phyloP scores from a whole-genome alignment of 2,113 vertebrate genomes.

The Azemiops feae region DNA sequence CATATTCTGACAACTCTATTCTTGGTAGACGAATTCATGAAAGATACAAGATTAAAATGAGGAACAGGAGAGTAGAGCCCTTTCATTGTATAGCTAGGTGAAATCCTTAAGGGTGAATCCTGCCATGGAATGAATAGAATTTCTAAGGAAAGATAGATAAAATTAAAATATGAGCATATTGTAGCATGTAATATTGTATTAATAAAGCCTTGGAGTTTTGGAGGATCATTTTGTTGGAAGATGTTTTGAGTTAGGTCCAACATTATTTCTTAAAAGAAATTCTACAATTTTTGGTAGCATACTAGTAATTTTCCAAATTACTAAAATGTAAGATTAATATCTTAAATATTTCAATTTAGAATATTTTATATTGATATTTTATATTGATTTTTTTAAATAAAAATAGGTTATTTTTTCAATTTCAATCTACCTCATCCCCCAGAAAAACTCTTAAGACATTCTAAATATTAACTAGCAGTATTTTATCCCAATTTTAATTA shows the following conservation, averaged over 20 bases:
- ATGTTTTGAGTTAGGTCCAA: background rate
- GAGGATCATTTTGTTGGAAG: background rate
- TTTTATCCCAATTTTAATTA: background rate
- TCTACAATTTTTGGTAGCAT: background rate
- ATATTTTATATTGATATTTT: background rate
- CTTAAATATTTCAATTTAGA: background rate
- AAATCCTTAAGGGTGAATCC: background rate
- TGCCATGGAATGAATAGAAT: background rate
- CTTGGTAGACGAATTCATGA: constrained; percentile 80
- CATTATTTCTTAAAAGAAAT: background rate
- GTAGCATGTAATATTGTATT: background rate
- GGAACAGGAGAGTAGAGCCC: background rate
- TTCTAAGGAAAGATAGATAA: background rate
- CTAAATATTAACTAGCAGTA: background rate
- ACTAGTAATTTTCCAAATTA: background rate
- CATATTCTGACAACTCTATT: constrained; percentile 91
- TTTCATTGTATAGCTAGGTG: background rate
- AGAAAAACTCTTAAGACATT: background rate
- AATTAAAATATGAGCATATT: background rate
- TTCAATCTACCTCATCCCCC: background rate
- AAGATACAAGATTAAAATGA: background rate
- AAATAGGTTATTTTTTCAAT: background rate
- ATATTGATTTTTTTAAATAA: background rate
- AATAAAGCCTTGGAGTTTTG: background rate
- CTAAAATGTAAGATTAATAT: background rate